Evolutionary conservation across 1,140 invertebrate genomes (phyloP).

Genomic region (Cydia pomonella): DNA sequence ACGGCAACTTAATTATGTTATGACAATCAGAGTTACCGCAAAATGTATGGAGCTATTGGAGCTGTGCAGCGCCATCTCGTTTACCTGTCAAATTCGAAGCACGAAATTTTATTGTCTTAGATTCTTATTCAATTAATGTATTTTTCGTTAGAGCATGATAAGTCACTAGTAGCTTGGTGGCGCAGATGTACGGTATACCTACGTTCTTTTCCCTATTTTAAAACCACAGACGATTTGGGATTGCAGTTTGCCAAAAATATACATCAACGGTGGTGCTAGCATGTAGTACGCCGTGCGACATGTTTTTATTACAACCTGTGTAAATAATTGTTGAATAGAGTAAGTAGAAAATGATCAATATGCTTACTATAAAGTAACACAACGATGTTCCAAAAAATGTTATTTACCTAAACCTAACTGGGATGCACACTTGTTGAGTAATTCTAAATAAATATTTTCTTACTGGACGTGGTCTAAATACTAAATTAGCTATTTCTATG

Average conservation of each 20-base stretch:
- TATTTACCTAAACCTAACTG: constrained; percentile 48
- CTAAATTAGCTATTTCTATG: constrained; percentile 8
- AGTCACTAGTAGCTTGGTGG: too few relatives aligned
- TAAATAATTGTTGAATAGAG: constrained; percentile 18
- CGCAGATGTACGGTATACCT: neutral
- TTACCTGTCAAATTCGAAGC: too few relatives aligned
- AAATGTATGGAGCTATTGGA: too few relatives aligned
- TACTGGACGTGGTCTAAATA: constrained; percentile 39
- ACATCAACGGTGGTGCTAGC: neutral
- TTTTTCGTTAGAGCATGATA: too few relatives aligned
- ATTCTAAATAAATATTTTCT: constrained; percentile 56
- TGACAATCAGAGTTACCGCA: too few relatives aligned
- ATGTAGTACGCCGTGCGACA: neutral
- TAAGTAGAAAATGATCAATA: neutral
- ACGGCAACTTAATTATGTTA: too few relatives aligned
- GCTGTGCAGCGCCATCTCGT: too few relatives aligned
- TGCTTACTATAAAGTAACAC: neutral
- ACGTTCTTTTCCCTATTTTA: neutral
- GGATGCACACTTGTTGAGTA: constrained; percentile 55
- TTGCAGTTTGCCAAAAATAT: neutral
- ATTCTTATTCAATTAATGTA: too few relatives aligned
- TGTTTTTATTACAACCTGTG: neutral
- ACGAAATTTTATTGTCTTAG: too few relatives aligned
- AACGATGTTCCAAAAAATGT: constrained; percentile 24
- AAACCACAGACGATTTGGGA: neutral